Percentiles rank a stretch among this genome's conserved stretches.
phyloP scores from a whole-genome alignment of 2,113 vertebrate genomes.

The Genyomyrus donnyi region DNA sequence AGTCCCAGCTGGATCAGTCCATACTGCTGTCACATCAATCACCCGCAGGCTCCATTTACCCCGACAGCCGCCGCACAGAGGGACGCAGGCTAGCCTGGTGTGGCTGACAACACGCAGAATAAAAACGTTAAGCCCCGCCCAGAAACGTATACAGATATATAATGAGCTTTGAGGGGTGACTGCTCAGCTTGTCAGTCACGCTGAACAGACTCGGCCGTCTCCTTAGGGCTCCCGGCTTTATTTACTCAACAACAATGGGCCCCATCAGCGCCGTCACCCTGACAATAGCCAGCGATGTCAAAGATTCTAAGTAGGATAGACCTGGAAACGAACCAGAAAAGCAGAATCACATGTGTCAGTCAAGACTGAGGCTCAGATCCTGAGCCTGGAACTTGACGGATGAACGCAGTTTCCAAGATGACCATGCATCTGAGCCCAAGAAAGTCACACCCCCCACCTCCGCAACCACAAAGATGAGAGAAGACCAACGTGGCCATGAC shows the following conservation, averaged over 20 bases:
- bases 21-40: background rate
- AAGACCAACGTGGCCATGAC: slow-evolving; percentile 26
- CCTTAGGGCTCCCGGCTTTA: background rate
- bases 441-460: background rate
- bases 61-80: slow-evolving; percentile 11
- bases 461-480: slow-evolving; percentile 4
- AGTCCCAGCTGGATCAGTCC: background rate
- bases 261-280: background rate
- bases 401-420: background rate
- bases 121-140: slow-evolving; percentile 1
- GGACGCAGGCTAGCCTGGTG: background rate
- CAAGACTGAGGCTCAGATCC: background rate
- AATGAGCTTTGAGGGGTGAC: slow-evolving; percentile 30
- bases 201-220: slow-evolving; percentile 2
- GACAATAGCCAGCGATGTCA: background rate
- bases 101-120: background rate
- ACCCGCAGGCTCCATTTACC: background rate
- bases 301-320: background rate
- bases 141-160: slow-evolving; percentile 23
- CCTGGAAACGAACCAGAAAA: background rate
- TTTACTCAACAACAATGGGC: background rate
- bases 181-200: slow-evolving; percentile 37
- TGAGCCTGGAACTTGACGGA: background rate
- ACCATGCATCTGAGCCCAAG: background rate
- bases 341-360: background rate